phyloP scores from a whole-genome alignment of 2,888 invertebrate species.

The Pteria penguin region DNA sequence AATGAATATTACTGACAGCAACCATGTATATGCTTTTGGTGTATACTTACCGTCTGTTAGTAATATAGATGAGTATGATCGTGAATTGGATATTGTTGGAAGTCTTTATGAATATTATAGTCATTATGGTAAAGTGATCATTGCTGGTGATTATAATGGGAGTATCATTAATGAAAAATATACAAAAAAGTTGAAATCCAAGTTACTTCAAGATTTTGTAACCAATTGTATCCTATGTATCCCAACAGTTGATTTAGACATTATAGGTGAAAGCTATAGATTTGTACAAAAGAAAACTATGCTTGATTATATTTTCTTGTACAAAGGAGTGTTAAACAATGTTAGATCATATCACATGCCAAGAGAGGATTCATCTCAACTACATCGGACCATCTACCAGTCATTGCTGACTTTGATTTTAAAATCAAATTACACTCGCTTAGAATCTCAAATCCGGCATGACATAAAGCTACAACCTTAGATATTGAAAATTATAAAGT shows the following conservation, averaged over 20 bases:
- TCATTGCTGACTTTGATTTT: not conserved
- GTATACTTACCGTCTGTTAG: not conserved
- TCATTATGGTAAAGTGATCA: not conserved
- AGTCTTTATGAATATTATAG: not conserved
- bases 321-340: not conserved
- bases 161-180: too few relatives aligned
- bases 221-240: not conserved
- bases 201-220: too few relatives aligned
- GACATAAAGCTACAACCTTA: not conserved
- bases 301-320: not conserved
- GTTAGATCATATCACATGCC: not conserved
- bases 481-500: not conserved
- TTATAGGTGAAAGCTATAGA: not conserved
- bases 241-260: not conserved
- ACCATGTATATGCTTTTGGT: not conserved
- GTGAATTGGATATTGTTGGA: not conserved
- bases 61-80: not conserved
- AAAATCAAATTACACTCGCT: too few relatives aligned
- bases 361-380: not conserved
- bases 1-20: not conserved
- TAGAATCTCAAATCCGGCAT: not conserved
- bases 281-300: not conserved
- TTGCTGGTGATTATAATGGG: not conserved
- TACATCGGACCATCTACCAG: not conserved
- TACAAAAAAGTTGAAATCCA: too few relatives aligned